phyloP scores from a whole-genome alignment of 1,140 invertebrate genomes.

The Caenorhabditis brenneri region DNA sequence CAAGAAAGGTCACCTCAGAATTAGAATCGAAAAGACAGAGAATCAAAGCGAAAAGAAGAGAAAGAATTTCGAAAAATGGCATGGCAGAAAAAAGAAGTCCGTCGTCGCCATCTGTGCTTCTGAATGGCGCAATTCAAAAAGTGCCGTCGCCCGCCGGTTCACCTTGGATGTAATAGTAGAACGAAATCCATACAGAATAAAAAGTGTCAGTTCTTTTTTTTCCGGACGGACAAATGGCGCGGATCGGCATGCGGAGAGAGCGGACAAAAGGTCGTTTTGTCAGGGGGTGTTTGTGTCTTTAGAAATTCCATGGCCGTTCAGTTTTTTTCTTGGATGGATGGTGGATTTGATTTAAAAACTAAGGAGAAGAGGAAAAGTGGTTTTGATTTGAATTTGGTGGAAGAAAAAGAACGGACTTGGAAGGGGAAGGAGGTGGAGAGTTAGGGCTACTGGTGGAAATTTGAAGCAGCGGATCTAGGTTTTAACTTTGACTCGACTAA shows the following conservation, averaged over 20 bases:
- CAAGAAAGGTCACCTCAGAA: background rate
- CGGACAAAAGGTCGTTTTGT: background rate
- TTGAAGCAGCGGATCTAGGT: too few species aligned
- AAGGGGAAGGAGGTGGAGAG: too few species aligned
- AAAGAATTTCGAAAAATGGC: background rate
- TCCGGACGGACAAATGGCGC: conserved; percentile 38
- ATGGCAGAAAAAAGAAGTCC: too few species aligned
- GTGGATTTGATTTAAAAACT: background rate
- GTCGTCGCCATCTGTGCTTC: conserved; percentile 18
- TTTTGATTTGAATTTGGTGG: too few species aligned
- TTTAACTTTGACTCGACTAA: too few species aligned
- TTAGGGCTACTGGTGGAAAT: too few species aligned
- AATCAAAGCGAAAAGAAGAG: background rate
- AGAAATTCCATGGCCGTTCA: conserved; percentile 16
- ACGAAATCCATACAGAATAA: conserved; percentile 11
- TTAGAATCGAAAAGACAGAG: background rate
- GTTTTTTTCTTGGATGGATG: background rate
- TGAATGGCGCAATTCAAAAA: conserved; percentile 40
- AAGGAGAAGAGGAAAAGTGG: background rate
- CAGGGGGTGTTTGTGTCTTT: background rate
- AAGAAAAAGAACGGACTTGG: too few species aligned
- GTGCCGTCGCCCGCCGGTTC: conserved; percentile 25
- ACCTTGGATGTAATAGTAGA: too few species aligned
- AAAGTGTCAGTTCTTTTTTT: conserved; percentile 40
- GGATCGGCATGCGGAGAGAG: conserved; percentile 32